These are phyloP conservation scores for Ceratina japonica DNA, from an alignment of 1,140 invertebrate genomes.

Conservation along the genomic window DNA sequence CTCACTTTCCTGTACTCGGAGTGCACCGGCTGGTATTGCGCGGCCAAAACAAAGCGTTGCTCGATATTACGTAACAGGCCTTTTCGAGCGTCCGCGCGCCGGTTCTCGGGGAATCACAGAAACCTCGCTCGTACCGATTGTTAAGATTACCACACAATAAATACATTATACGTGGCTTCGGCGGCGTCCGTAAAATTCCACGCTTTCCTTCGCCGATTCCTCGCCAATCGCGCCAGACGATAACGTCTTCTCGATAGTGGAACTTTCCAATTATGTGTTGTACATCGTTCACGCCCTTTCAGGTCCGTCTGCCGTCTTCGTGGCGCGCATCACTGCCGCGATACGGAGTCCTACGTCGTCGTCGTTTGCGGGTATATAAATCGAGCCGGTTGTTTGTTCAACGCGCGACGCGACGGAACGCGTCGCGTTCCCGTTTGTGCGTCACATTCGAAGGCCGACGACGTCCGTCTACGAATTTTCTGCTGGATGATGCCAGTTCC, in stretches of 20 bases:
- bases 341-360: background rate
- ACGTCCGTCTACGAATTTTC: background rate
- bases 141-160: constrained; percentile 43
- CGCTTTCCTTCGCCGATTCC: background rate
- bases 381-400: background rate
- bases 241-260: background rate
- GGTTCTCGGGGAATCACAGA: constrained; percentile 29
- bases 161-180: background rate
- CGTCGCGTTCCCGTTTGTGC: background rate
- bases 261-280: constrained; percentile 11
- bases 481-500: background rate
- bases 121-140: constrained; percentile 9
- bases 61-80: constrained; percentile 42
- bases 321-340: background rate
- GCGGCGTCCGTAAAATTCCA: constrained; percentile 11
- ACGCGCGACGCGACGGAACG: too few relatives aligned
- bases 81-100: background rate
- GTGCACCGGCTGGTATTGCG: constrained; percentile 1
- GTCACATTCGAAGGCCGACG: background rate
- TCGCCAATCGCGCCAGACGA: background rate
- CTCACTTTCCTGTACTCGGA: constrained; percentile 43
- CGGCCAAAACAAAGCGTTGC: background rate
- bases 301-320: background rate
- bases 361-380: constrained; percentile 1
- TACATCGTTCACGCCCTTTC: background rate